A percentile compares a stretch with the other conserved stretches of the same genome.
Conservation (phyloP, 1,140 invertebrate species). For the Helicoverpa zea region DNA sequence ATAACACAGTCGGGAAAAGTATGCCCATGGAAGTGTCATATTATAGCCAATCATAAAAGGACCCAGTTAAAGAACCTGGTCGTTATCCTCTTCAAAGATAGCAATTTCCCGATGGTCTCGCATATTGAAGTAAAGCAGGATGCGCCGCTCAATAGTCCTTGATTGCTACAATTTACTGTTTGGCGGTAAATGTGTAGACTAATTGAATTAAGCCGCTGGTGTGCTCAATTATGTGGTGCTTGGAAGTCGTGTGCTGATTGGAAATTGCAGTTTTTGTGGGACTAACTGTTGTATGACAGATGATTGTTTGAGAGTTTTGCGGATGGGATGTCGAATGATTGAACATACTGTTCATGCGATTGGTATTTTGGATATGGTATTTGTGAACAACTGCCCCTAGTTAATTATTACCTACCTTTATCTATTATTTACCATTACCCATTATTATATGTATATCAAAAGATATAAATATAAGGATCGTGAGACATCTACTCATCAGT, state of each 20-base stretch:
- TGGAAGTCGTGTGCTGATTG: background rate
- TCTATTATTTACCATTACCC: no score
- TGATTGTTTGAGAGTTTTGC: background rate
- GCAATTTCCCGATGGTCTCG: background rate
- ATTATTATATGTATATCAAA: no score
- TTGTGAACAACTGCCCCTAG: no score
- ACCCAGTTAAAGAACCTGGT: background rate
- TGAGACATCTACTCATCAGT: no score
- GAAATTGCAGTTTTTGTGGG: background rate
- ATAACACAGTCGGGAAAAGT: no score
- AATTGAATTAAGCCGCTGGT: slow-evolving; percentile 17
- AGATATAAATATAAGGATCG: no score
- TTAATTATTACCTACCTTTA: no score
- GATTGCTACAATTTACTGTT: slow-evolving; percentile 37
- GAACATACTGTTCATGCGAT: no score
- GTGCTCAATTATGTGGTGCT: slow-evolving; percentile 1
- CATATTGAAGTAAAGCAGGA: slow-evolving; percentile 22
- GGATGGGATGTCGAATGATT: no score
- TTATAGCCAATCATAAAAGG: background rate
- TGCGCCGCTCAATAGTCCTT: slow-evolving; percentile 31
- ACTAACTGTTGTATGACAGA: background rate
- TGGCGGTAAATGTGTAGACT: slow-evolving; percentile 26
- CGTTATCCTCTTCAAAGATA: background rate
- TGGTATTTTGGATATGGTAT: no score
- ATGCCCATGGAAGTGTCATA: no score